Evolutionary conservation across 1,140 invertebrate species (phyloP), one percentile per base, ranked within the genome.

Genomic region (Amphibalanus amphitrite): DNA sequence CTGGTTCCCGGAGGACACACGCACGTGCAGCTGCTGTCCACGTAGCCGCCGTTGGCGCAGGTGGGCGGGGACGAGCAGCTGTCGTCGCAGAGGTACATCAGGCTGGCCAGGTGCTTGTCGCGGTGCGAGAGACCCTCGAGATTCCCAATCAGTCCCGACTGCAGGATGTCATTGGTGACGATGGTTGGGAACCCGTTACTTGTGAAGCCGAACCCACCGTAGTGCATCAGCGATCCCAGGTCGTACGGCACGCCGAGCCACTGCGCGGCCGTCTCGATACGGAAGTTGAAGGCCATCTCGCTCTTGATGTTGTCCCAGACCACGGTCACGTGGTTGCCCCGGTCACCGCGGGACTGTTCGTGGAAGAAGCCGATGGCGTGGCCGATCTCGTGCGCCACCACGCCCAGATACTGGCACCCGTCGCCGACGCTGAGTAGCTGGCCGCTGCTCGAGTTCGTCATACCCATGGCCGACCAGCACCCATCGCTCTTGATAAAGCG

Each of bases 301-400:
- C 13, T 15, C 69, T 84, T 80, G 13, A 73, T 67, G 40, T 73
- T 73, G 0, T 72, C 72, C 30, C 13, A 73, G 30, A 29, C n/a
- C 28, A 73, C 73, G 25, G 69, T 29, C 25, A 73, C 72, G 74
- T 73, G 28, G 47, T 33, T 40, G 72, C 73, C 72, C 25, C 72
- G 72, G 28, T 73, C 72, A 0, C 15, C 67, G 6, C 72, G 72
- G 8, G 47, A 69, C 28, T 73, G 72, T 40, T 73, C 71, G 74
- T 73, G 72, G 25, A 40, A 72, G 20, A 73, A 25, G 30, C 72
- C 72, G n/a, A 73, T 38, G 28, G 72, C 72, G 28, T 73, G 72
- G 26, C 71, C 68, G 28, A 73, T n/a, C 74, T 73, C 72, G 64
- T 73, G 72, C 15, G 47, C 30, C 47, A 69, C 69, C n/a, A 59